phyloP scores from a whole-genome alignment of 2,113 vertebrate species.

The Alouatta palliata region DNA sequence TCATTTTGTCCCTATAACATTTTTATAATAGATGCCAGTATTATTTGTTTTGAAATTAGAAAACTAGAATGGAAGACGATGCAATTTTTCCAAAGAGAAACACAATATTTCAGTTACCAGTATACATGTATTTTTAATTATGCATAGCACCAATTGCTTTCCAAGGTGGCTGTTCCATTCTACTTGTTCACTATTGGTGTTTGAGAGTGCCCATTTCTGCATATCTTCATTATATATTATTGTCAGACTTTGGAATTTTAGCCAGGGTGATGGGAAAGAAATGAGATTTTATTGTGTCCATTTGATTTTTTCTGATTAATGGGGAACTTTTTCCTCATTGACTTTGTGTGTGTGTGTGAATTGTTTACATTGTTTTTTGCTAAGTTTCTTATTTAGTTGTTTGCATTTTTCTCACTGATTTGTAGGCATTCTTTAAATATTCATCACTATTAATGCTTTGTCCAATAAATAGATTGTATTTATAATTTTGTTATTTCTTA shows the following conservation, averaged over 20 bases:
- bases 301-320: neutral
- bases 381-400: neutral
- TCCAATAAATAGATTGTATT: neutral
- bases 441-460: neutral
- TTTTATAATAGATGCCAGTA: neutral
- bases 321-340: neutral
- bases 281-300: neutral
- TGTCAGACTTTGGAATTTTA: neutral
- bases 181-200: neutral
- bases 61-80: neutral
- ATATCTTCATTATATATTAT: neutral
- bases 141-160: neutral
- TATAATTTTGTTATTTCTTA: neutral
- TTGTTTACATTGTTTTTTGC: neutral
- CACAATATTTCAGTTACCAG: neutral
- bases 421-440: neutral
- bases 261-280: neutral
- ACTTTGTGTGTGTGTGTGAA: neutral
- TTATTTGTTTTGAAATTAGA: neutral
- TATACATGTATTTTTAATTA: neutral
- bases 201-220: fast-evolving
- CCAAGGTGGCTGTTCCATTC: neutral
- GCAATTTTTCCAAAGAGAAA: neutral
- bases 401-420: neutral
- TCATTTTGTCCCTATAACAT: neutral